phyloP scores from a whole-genome alignment of 2,888 invertebrate genomes.

The Lasioglossum villosulum region DNA sequence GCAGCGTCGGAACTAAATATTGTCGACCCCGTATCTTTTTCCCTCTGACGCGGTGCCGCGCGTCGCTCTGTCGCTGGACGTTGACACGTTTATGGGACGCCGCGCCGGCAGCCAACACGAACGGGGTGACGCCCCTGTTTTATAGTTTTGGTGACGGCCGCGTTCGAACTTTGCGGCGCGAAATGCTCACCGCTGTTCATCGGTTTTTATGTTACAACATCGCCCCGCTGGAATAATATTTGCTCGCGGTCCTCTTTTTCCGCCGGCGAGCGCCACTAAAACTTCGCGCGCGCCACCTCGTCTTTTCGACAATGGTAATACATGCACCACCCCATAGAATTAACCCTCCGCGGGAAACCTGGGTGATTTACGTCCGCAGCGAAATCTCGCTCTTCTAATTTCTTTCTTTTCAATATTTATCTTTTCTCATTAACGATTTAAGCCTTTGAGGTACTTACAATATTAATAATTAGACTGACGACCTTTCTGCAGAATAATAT shows the following conservation, averaged over 20 bases:
- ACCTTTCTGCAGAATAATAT: no score
- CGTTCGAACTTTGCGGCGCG: constrained; percentile 19
- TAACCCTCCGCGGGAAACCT: background rate
- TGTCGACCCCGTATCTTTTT: constrained; percentile 61
- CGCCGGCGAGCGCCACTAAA: background rate
- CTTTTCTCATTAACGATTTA: no score
- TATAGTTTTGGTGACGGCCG: constrained; percentile 55
- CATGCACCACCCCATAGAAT: background rate
- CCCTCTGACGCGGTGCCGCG: constrained; percentile 18
- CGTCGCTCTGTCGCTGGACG: constrained; percentile 34
- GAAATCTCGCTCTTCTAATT: background rate
- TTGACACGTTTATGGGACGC: constrained; percentile 65
- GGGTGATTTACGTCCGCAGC: background rate
- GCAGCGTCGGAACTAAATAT: constrained; percentile 64
- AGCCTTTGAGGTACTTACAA: no score
- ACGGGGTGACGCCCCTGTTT: constrained; percentile 58
- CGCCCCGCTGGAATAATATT: constrained; percentile 23
- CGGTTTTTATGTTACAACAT: constrained; percentile 42
- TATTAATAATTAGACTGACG: no score
- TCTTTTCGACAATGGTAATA: background rate
- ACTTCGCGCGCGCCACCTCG: background rate
- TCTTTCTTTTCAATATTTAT: no score
- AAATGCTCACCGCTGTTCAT: constrained; percentile 33
- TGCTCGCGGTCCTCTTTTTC: constrained; percentile 16
- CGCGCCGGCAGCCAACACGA: constrained; percentile 18